A percentile compares a stretch with the other conserved stretches of the same genome.
phyloP scores from a whole-genome alignment of 2,888 invertebrate species.

The Drosophila prolongata region DNA sequence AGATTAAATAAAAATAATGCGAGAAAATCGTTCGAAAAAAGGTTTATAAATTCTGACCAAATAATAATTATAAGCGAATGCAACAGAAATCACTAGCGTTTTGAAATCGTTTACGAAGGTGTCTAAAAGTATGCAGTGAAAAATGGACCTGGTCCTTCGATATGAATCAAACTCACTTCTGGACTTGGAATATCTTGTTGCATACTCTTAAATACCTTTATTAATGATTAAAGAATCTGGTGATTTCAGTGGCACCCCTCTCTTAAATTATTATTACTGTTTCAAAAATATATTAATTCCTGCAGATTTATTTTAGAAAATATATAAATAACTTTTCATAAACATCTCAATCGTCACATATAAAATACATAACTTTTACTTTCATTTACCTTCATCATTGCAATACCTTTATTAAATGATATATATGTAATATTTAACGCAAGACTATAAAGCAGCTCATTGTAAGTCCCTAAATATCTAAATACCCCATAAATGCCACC shows the following conservation, averaged over 20 bases:
- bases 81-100: too few species aligned
- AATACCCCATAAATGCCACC: not conserved
- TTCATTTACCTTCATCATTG: not conserved
- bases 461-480: constrained; percentile 60
- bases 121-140: not conserved
- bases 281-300: too few species aligned
- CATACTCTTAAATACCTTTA: not conserved
- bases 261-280: too few species aligned
- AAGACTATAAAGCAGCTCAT: constrained; percentile 83
- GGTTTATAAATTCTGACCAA: too few species aligned
- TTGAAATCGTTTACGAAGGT: not conserved
- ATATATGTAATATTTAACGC: constrained; percentile 26
- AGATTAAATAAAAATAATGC: too few species aligned
- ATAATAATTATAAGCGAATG: too few species aligned
- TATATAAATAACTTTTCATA: too few species aligned
- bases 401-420: constrained; percentile 1
- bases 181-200: not conserved
- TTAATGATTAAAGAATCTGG: not conserved
- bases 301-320: too few species aligned
- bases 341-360: too few species aligned
- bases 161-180: too few species aligned
- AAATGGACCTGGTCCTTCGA: too few species aligned
- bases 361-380: not conserved
- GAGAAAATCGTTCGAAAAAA: too few species aligned
- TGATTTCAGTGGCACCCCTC: not conserved